Percentiles rank a stretch among this genome's conserved stretches.
Evolutionary conservation across 2,113 vertebrate species (phyloP).

Genomic region (Melanerpes formicivorus): DNA sequence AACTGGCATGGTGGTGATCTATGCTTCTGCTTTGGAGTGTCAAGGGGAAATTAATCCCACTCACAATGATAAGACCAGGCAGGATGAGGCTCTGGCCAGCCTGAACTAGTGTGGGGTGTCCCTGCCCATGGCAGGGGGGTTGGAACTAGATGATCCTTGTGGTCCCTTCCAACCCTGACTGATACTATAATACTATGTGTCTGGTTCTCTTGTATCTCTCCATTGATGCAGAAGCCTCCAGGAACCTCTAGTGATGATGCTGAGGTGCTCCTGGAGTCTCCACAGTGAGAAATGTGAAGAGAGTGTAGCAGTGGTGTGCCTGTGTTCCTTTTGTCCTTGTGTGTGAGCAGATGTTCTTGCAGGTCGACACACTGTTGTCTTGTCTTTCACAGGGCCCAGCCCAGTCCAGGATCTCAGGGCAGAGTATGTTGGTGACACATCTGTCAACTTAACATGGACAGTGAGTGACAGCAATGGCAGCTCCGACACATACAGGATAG

Average conservation of each 20-base stretch:
- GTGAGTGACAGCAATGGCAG: rapidly evolving
- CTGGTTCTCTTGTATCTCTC: not conserved
- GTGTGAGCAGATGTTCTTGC: not conserved
- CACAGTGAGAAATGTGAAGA: not conserved
- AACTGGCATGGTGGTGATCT: rapidly evolving
- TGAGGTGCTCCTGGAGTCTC: not conserved
- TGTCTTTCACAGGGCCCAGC: not conserved
- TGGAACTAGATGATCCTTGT: no score
- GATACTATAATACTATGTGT: no score
- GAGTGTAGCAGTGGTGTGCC: not conserved
- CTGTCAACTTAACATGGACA: not conserved
- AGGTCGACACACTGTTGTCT: not conserved
- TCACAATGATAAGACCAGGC: not conserved
- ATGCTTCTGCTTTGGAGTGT: not conserved
- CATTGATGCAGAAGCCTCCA: not conserved
- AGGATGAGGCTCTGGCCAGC: no score
- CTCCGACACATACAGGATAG: not conserved
- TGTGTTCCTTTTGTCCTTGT: not conserved
- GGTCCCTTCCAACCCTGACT: no score
- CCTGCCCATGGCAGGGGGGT: no score
- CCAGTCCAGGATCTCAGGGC: not conserved
- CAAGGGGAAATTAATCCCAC: not conserved
- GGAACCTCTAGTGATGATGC: not conserved
- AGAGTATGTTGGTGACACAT: not conserved
- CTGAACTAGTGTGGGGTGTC: no score